Evolutionary conservation across 2,888 invertebrate genomes (phyloP).

Genomic region (Volucella inanis): DNA sequence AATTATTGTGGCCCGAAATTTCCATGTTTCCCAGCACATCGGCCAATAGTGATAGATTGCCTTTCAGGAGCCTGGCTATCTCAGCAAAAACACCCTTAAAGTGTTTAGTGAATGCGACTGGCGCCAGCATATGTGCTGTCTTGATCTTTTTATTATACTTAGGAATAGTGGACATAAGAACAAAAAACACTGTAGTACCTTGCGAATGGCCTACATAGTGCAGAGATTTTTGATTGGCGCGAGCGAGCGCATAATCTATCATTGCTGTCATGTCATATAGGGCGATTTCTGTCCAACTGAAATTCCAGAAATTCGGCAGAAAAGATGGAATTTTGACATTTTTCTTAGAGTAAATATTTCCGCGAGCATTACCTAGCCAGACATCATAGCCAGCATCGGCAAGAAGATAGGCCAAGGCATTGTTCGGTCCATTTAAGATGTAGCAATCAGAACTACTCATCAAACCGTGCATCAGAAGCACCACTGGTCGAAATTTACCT

Average conservation of each 20-base stretch:
- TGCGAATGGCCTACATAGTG: constrained; percentile 88
- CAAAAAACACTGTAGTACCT: constrained; percentile 90
- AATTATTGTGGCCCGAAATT: constrained; percentile 85
- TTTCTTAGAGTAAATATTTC: constrained; percentile 76
- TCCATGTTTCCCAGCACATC: constrained; percentile 83
- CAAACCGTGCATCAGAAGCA: constrained; percentile 88
- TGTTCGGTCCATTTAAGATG: constrained; percentile 88
- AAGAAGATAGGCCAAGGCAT: constrained; percentile 83
- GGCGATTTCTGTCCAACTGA: constrained; percentile 89
- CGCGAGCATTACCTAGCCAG: constrained; percentile 92
- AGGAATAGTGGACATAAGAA: constrained; percentile 87
- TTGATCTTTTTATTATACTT: constrained; percentile 88
- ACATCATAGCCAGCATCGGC: constrained; percentile 89
- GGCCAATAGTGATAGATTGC: constrained; percentile 79
- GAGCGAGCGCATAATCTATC: constrained; percentile 87
- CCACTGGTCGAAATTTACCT: constrained; percentile 78
- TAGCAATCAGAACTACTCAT: constrained; percentile 89
- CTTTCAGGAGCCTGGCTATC: constrained; percentile 20
- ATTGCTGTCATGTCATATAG: constrained; percentile 90
- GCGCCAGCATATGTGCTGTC: constrained; percentile 87
- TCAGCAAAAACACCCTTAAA: too few species aligned
- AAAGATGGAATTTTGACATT: constrained; percentile 83
- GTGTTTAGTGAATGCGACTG: too few species aligned
- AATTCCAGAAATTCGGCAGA: constrained; percentile 86
- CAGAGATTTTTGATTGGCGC: constrained; percentile 84